A percentile compares a stretch with the other conserved stretches of the same genome.
Conservation (phyloP, 53 echinoderm and acorn worm species). For the Zoroaster sp. region DNA sequence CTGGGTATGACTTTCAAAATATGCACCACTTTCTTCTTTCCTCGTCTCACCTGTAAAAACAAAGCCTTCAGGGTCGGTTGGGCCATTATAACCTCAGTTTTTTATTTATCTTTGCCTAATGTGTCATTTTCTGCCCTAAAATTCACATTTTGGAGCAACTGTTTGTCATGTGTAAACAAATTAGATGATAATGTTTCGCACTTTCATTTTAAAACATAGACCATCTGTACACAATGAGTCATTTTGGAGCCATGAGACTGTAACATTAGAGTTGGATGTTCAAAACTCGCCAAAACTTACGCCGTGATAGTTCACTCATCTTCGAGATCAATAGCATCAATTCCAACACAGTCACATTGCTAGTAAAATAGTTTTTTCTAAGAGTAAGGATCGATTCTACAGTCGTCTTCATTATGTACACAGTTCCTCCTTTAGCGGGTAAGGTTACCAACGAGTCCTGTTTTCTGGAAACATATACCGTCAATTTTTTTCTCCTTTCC, state of each 20-base stretch:
- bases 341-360: not conserved
- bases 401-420: constrained; percentile 21
- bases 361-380: constrained; percentile 16
- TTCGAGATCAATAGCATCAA: not conserved
- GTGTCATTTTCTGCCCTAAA: too few species aligned
- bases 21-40: too few species aligned
- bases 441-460: not conserved
- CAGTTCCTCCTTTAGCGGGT: not conserved
- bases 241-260: not conserved
- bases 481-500: not conserved
- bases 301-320: not conserved
- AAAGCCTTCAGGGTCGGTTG: too few species aligned
- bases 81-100: too few species aligned
- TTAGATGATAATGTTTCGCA: too few species aligned
- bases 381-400: constrained; percentile 21
- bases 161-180: too few species aligned
- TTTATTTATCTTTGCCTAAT: too few species aligned
- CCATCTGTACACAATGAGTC: not conserved
- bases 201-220: not conserved
- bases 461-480: not conserved
- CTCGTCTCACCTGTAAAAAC: too few species aligned
- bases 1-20: too few species aligned
- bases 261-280: not conserved
- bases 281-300: constrained; percentile 3
- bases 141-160: too few species aligned